Percentiles rank a stretch among this genome's conserved stretches.
These are phyloP conservation scores for Syngnathus acus DNA, from an alignment of 2,797 vertebrate genomes.

Conservation along the genomic window DNA sequence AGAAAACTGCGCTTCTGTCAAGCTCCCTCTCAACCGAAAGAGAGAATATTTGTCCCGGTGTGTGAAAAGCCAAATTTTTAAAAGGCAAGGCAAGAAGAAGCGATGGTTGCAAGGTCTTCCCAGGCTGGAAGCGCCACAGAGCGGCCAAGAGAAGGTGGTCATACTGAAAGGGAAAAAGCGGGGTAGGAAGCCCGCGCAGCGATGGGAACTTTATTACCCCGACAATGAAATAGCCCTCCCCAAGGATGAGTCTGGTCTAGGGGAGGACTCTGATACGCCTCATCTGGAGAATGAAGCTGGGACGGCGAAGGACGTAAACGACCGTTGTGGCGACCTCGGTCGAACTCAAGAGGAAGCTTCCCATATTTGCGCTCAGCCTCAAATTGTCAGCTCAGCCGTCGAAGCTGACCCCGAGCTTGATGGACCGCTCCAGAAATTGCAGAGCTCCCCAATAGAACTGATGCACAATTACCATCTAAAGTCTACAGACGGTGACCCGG, in stretches of 20 bases:
- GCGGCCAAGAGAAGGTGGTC: slow-evolving; percentile 14
- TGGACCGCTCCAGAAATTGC: slow-evolving; percentile 35
- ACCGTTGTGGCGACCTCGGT: background rate
- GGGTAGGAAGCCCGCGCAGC: slow-evolving; percentile 47
- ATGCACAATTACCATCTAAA: slow-evolving; percentile 57
- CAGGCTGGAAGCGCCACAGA: slow-evolving; percentile 27
- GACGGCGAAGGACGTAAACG: slow-evolving; percentile 2
- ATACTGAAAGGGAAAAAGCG: slow-evolving; percentile 46
- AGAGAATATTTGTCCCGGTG: slow-evolving; percentile 68
- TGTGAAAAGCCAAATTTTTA: slow-evolving; percentile 66
- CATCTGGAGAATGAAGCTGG: slow-evolving; percentile 17
- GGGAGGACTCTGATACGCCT: slow-evolving; percentile 21
- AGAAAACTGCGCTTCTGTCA: slow-evolving; percentile 42
- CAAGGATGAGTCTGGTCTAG: slow-evolving; percentile 22
- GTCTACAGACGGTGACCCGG: slow-evolving; percentile 29
- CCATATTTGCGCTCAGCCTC: slow-evolving; percentile 13
- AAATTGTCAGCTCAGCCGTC: slow-evolving; percentile 7
- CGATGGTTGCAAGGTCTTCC: slow-evolving; percentile 63
- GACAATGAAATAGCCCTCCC: slow-evolving; percentile 64
- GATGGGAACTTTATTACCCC: slow-evolving; percentile 64
- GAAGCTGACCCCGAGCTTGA: slow-evolving; percentile 45
- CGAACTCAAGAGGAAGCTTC: slow-evolving; percentile 9
- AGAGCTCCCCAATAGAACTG: slow-evolving; percentile 41
- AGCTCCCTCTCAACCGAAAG: slow-evolving; percentile 51
- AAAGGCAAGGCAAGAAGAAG: slow-evolving; percentile 68